Base-by-base conservation (phyloP, 2,113 vertebrate genomes). In the Peromyscus leucopus region DNA sequence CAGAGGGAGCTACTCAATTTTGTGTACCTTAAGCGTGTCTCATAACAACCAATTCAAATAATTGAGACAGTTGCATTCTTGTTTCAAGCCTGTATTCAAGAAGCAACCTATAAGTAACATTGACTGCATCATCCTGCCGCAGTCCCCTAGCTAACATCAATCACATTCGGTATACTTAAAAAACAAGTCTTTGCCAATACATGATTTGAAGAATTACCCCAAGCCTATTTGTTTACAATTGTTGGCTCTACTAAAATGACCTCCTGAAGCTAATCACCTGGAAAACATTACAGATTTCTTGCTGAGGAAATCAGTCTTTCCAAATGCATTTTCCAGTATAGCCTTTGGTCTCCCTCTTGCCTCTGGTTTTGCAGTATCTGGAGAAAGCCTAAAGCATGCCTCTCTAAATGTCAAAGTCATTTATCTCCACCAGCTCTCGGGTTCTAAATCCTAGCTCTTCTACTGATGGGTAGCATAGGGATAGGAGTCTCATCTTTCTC, bases 341-440 rank as follows among this genome's bases (percentile, higher is more conserved):
- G 2, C 33, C 28, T 55, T 93, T 89, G 31, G 39, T 94, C 31
- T 94, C 12, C 19, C n/a, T 83, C 31, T 90, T 94, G 46, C 96
- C 59, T 94, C 65, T 82, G 28, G 26, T 90, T 91, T 93, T 92
- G 46, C 15, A 61, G 3, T 88, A 46, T 55, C 55, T 85, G 69
- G 93, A 92, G 69, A 85, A 95, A 94, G 75, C 42, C 88, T 86
- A 84, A 85, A 96, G 65, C 88, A 5, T 88, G n/a, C n/a, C 59
- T 95, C 88, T 91, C 9, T 82, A 71, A 96, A 97, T 93, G 88
- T 92, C 95, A 96, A 84, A 97, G 84, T 55, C 15, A 48, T 97
- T 89, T 24, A 84, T 96, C 86, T 93, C 94, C 48, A 74, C 28
- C 15, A 69, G 79, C 42, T 88, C 57, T 92, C 97, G 92, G 55